These are phyloP conservation scores for Medauroidea extradentata DNA, from an alignment of 1,140 invertebrate species.

Conservation along the genomic window DNA sequence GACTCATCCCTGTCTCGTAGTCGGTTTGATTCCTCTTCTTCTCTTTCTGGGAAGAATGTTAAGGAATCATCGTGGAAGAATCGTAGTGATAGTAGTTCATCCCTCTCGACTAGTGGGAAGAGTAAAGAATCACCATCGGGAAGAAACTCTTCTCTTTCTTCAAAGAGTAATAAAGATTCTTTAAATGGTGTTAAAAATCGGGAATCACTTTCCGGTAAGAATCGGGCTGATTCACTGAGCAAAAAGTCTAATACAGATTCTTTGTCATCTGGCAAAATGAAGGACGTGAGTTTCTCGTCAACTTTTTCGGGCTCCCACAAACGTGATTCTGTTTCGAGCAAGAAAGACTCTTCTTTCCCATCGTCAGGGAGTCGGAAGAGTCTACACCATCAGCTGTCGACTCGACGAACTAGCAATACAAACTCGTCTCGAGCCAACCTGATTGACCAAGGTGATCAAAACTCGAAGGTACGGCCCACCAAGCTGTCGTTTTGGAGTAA, in stretches of 20 bases:
- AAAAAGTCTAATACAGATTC: constrained; percentile 2
- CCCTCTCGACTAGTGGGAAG: neutral
- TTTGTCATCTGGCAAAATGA: neutral
- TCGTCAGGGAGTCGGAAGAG: constrained; percentile 4
- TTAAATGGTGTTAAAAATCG: neutral
- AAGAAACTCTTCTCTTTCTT: constrained; percentile 5
- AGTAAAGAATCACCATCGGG: neutral
- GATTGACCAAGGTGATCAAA: constrained; percentile 26
- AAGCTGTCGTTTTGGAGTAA: constrained; percentile 59
- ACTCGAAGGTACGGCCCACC: constrained; percentile 61
- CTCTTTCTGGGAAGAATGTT: constrained; percentile 1
- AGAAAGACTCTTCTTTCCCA: constrained; percentile 6
- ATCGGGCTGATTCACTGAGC: constrained; percentile 1
- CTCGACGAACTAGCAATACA: neutral
- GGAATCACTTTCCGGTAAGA: neutral
- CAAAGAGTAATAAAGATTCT: neutral
- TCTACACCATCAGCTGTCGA: constrained; percentile 1
- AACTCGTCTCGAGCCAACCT: neutral
- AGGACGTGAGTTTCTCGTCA: constrained; percentile 6
- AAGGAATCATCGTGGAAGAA: constrained; percentile 10
- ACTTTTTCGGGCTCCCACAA: constrained; percentile 1
- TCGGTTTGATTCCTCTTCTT: neutral
- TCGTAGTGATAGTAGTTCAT: constrained; percentile 3
- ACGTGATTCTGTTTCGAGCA: constrained; percentile 6
- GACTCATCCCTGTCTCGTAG: neutral